Base-by-base conservation (phyloP, 2,113 vertebrate genomes). In the Elephas maximus region DNA sequence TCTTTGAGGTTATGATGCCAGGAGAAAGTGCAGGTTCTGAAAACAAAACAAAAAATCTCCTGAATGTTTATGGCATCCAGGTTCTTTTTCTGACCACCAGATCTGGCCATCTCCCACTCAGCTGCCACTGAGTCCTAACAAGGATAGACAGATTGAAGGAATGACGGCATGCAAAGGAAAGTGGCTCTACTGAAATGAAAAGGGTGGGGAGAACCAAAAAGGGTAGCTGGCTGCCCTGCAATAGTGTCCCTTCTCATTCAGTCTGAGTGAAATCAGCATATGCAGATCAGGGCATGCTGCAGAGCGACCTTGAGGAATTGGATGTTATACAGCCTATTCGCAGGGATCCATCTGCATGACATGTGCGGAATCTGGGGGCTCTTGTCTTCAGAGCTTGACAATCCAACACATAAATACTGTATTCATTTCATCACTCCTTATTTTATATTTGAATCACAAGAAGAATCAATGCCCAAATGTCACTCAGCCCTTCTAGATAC, bases 361-460 rank as follows among this genome's bases (percentile, higher is more conserved):
- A 86, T 48, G 26, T 37, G 24, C 30, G 10, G 53, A 83, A 95
- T 65, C 51, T 41, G 93, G 89, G 91, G 67, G 84, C 82, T 85
- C 98, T 97, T 93, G 97, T 78, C 71, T 96, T 94, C 88, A 96
- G 62, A 96, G 88, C 14, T 65, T 88, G 57, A 91, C 77, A 95
- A 82, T 95, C 86, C 41, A 21, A 88, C 37, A 88, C 30, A 96
- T 98, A 94, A 94, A 97, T 98, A 57, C 14, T 17, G 53, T 57
- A 98, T 97, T 98, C 95, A 98, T 94, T 21, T 76, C n/a, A 37
- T 94, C 65, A 57, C 84, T 97, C 53, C 48, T 76, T 65, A 76
- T 67, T 90, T 97, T 76, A 69, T 95, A 87, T 97, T 97, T 95
- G 91, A 87, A 97, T 98, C 94, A 95, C 91, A 96, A 96, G 86